phyloP scores from a whole-genome alignment of 1,140 invertebrate genomes.

The Bombus superbus region DNA sequence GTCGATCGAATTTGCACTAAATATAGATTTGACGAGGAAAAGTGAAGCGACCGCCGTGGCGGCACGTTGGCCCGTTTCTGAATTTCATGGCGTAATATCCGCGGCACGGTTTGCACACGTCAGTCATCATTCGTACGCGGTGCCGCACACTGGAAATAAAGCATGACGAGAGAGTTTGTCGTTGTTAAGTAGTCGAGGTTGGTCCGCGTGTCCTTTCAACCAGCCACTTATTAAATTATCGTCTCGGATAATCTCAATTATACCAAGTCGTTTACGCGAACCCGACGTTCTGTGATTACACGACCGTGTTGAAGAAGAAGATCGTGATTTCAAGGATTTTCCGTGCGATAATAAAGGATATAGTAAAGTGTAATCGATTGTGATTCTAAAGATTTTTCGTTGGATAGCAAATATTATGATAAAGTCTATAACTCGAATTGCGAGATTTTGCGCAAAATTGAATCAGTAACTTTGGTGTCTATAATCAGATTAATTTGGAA shows the following conservation, averaged over 20 bases:
- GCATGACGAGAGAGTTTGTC: conserved; percentile 9
- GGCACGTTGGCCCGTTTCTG: conserved; percentile 43
- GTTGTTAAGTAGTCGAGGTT: not conserved
- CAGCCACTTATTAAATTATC: conserved; percentile 14
- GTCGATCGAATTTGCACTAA: conserved; percentile 51
- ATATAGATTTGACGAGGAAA: conserved; percentile 51
- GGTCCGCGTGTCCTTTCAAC: not conserved
- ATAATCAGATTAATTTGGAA: not conserved
- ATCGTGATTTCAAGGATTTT: not conserved
- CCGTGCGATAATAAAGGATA: not conserved
- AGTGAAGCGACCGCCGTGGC: conserved; percentile 19
- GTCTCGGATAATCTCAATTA: not conserved
- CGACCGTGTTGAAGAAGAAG: not conserved
- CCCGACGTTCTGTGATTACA: not conserved
- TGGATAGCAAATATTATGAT: not conserved
- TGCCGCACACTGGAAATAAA: conserved; percentile 32
- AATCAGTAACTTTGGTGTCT: too few relatives aligned
- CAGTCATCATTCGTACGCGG: conserved; percentile 35
- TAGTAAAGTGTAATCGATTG: not conserved
- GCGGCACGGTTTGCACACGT: conserved; percentile 8
- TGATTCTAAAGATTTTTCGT: not conserved
- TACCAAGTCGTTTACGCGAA: not conserved
- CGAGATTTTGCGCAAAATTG: too few relatives aligned
- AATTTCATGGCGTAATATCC: conserved; percentile 51
- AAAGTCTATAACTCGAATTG: not conserved